These are phyloP conservation scores for Apeira syringaria DNA, from an alignment of 2,888 invertebrate species.

Conservation along the genomic window DNA sequence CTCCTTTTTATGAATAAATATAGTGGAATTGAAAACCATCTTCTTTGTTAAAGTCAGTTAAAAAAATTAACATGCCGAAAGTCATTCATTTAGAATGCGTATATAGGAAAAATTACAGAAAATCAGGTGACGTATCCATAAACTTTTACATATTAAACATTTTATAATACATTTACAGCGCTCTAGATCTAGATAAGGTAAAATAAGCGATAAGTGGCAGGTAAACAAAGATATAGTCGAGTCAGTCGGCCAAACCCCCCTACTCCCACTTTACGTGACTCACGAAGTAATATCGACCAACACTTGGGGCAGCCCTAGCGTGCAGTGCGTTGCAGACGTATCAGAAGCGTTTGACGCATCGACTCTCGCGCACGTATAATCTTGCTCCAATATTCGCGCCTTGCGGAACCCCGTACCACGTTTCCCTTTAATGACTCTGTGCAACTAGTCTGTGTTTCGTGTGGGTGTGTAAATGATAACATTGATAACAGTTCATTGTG, in stretches of 20 bases:
- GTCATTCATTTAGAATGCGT: too few relatives aligned
- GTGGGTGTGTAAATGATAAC: constrained; percentile 49
- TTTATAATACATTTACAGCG: constrained; percentile 1
- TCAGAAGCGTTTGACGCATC: constrained; percentile 53
- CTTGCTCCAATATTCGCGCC: constrained; percentile 31
- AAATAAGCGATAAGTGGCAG: constrained; percentile 15
- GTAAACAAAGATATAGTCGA: constrained; percentile 28
- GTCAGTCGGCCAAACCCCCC: constrained; percentile 13
- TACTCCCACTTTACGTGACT: constrained; percentile 11
- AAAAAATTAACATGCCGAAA: too few relatives aligned
- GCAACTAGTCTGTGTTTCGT: constrained; percentile 38
- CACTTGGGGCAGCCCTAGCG: constrained; percentile 28
- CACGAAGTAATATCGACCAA: constrained; percentile 18
- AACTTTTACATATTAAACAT: too few relatives aligned
- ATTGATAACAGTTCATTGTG: constrained; percentile 50
- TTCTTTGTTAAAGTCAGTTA: too few relatives aligned
- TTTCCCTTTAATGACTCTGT: constrained; percentile 40
- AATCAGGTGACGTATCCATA: too few relatives aligned
- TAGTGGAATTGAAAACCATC: too few relatives aligned
- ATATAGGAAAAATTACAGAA: too few relatives aligned
- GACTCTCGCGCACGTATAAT: constrained; percentile 57
- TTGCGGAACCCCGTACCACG: constrained; percentile 37
- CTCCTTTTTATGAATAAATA: too few relatives aligned
- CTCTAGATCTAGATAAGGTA: constrained; percentile 23
- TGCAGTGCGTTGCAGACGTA: constrained; percentile 9